Percentiles rank a stretch among this genome's conserved stretches.
phyloP scores from a whole-genome alignment of 2,113 vertebrate species.

The Promerops cafer region DNA sequence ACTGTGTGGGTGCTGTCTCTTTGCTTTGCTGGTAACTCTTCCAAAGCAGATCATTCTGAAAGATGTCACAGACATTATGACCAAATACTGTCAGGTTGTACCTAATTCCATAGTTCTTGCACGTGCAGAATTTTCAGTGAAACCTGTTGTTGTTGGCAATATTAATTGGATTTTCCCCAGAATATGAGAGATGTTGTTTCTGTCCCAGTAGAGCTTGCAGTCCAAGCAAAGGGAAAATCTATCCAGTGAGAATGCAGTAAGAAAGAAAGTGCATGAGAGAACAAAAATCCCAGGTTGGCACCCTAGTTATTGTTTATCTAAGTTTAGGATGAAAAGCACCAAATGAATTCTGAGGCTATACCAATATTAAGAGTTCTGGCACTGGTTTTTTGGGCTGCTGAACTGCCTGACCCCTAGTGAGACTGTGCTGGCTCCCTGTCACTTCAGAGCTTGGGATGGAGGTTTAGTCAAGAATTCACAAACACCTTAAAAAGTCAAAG shows the following conservation, averaged over 20 bases:
- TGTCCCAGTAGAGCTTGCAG: not conserved
- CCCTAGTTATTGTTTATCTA: not conserved
- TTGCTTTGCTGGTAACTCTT: not conserved
- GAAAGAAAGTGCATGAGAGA: not conserved
- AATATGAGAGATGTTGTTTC: not conserved
- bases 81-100: not conserved
- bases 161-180: not conserved
- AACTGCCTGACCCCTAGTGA: not conserved
- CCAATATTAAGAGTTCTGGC: not conserved
- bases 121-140: not conserved
- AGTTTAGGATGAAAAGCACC: not conserved
- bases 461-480: not conserved
- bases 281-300: not conserved
- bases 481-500: not conserved
- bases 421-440: not conserved
- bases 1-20: not conserved
- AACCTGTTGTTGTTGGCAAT: not conserved
- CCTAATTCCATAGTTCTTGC: not conserved
- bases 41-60: not conserved
- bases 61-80: not conserved
- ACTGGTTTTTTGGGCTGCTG: not conserved
- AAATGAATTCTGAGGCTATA: not conserved
- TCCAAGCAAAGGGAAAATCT: not conserved
- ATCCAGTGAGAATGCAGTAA: not conserved
- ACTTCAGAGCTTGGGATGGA: not conserved